Base-by-base conservation (phyloP, 2,888 invertebrate species). In the Parelbella ahira region DNA sequence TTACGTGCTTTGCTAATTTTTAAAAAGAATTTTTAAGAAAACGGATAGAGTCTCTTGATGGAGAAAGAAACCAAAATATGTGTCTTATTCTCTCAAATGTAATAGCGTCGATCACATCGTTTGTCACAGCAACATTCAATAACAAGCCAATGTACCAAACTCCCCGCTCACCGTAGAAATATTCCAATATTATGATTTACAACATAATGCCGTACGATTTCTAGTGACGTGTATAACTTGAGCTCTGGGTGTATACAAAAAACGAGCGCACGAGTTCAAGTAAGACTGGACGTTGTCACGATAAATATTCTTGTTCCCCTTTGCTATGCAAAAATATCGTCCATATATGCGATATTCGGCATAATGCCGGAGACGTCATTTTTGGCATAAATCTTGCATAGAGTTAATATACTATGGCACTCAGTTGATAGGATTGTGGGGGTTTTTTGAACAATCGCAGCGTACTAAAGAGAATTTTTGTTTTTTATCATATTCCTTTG, bases 131-230 rank as follows among this genome's bases (percentile, higher is more conserved):
- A 64, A 68, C 60, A 71, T 82, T 78, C 82, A 82, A 84, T 84
- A 81, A 67, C 63, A 62, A 59, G 60, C 66, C 69, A 62, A 68
- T 69, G 56, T 50, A 55, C 54, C 36, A 36, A 36, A 18, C 60
- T 58, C 63, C 68, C 70, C 61, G 56, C 60, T 56, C 54, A 51
- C 50, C 48, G 55, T 49, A 58, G 60, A 74, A 75, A 81, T 79
- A 83, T 81, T 77, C 67, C 83, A 81, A 83, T 86, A 80, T 79
- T 75, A 75, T 81, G 84, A 86, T 84, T 80, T 84, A 84, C 62
- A 70, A 63, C 61, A 68, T 70, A 75, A 81, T 72, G 70, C 69
- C 21, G 10, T 27, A 20, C 10, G 28, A 20, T 21, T 21, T 10
- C 21, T 32, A 21, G 10, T 24, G 7, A 2, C 70, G 60, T 60